Evolutionary conservation across 2,113 vertebrate species (phyloP).

Genomic region (Stigmatopora nigra): DNA sequence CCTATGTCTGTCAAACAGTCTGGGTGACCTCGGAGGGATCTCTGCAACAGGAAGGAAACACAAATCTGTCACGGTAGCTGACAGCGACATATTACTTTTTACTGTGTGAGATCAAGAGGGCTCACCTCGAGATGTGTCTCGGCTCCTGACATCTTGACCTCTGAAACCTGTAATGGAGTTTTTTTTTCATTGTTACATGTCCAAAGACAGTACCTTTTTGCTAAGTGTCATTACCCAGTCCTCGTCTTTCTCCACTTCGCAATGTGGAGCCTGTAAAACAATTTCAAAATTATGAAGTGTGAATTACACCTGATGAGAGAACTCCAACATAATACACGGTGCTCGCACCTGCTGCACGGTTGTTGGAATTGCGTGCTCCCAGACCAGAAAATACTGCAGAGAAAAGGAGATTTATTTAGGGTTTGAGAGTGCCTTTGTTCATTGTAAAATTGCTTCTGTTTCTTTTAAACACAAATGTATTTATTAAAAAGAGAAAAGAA

Average conservation of each 20-base stretch:
- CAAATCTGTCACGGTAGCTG: not conserved
- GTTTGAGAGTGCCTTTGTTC: not conserved
- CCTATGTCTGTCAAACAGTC: slow-evolving; percentile 32
- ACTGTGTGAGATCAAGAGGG: not conserved
- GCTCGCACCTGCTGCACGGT: slow-evolving; percentile 35
- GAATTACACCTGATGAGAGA: not conserved
- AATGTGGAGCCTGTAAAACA: slow-evolving; percentile 32
- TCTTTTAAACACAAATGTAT: not conserved
- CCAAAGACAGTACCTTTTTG: not conserved
- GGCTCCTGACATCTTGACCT: slow-evolving; percentile 54
- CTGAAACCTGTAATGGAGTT: slow-evolving; percentile 16
- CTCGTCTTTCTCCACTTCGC: slow-evolving; percentile 44
- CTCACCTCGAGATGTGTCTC: slow-evolving; percentile 53
- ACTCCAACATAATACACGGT: not conserved
- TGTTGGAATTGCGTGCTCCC: slow-evolving; percentile 40
- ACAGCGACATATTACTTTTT: not conserved
- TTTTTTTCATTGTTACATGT: not conserved
- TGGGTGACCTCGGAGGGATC: slow-evolving; percentile 49
- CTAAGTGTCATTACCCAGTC: slow-evolving; percentile 32
- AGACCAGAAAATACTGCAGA: slow-evolving; percentile 57
- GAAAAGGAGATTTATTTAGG: not conserved
- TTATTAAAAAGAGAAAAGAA: not conserved
- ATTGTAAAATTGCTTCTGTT: not conserved
- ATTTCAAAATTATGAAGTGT: not conserved
- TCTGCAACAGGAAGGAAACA: slow-evolving; percentile 14